Evolutionary conservation across 1,140 invertebrate species (phyloP), one percentile per base, ranked within the genome.

Genomic region (Drosophila ficusphila): DNA sequence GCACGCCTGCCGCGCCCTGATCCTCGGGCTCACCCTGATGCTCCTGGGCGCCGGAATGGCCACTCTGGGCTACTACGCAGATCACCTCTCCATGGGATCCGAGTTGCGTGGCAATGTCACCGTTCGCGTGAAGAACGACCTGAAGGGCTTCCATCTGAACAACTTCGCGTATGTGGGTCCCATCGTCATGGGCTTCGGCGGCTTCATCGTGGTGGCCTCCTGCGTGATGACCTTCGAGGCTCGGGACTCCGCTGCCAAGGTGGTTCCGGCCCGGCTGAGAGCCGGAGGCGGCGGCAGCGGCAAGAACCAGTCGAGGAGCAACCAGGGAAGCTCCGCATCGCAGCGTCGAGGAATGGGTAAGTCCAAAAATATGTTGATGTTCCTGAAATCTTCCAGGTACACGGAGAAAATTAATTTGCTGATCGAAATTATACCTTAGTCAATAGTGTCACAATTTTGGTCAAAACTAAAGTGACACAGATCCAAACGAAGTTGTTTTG

Each of bases 211-310:
- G 3, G 97, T 98, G 1, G 97, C 97, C 4, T 96, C 97, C 0
- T 98, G 97, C 75, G 97, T 98, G n/a, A 97, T 98, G 96, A 98
- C 97, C 0, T 98, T 98, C 79, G 97, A 98, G 89, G 96, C 96
- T 0, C 93, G 96, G 0, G 96, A 97, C 90, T 97, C 95, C 36
- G 96, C 96, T 0, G 96, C 96, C 0, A 97, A 97, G 90, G 96
- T 97, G 9, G 96, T 96, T 8, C 96, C 96, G 2, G 96, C 96
- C 0, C 92, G 95, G 23, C 93, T 95, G 23, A 94, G 95, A 31
- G 82, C 82, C 0, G 77, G 81, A 4, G 92, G 94, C 79, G 85
- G 79, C 79, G 39, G 91, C 79, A 71, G 92, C 91, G 61, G 91
- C 53, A 90, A 91, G 34, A 71, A 75, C 12, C 48, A 71, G 2